Conservation (phyloP, 2,797 vertebrate species). For the Macroramphosus scolopax region DNA sequence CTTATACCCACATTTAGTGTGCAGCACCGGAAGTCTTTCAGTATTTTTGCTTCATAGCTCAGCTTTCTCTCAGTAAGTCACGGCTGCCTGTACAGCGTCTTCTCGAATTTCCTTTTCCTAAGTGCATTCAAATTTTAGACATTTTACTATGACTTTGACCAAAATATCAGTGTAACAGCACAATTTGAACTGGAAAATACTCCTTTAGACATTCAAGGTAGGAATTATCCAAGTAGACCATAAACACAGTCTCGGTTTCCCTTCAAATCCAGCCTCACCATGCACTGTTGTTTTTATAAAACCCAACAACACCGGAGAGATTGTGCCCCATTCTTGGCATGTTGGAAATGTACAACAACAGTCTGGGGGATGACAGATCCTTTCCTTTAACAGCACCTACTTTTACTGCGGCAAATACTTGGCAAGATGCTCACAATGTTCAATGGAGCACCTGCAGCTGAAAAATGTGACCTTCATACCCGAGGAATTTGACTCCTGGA, state of each 20-base stretch:
- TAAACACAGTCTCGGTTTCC: too few species aligned
- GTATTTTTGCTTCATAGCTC: constrained; percentile 36
- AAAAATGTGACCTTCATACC: constrained; percentile 62
- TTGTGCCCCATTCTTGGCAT: constrained; percentile 9
- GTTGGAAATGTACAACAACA: constrained; percentile 17
- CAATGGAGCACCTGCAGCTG: constrained; percentile 63
- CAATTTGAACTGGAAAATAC: not conserved
- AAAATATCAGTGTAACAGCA: not conserved
- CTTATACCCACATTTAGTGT: constrained; percentile 58
- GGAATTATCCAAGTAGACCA: not conserved
- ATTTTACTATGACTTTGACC: not conserved
- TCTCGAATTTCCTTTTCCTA: not conserved
- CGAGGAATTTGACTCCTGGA: constrained; percentile 48
- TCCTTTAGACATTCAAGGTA: not conserved
- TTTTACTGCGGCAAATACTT: constrained; percentile 50
- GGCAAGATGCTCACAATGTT: constrained; percentile 53
- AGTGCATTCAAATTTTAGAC: not conserved
- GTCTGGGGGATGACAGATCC: constrained; percentile 50
- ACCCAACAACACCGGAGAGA: not conserved
- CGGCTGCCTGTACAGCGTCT: not conserved
- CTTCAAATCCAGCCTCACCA: not conserved
- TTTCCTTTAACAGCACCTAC: constrained; percentile 61
- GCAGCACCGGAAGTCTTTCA: constrained; percentile 33
- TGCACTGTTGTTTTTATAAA: constrained; percentile 6
- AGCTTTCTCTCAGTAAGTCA: constrained; percentile 50